These are phyloP conservation scores for Jaculus jaculus DNA, from an alignment of 2,113 vertebrate species.

Conservation along the genomic window DNA sequence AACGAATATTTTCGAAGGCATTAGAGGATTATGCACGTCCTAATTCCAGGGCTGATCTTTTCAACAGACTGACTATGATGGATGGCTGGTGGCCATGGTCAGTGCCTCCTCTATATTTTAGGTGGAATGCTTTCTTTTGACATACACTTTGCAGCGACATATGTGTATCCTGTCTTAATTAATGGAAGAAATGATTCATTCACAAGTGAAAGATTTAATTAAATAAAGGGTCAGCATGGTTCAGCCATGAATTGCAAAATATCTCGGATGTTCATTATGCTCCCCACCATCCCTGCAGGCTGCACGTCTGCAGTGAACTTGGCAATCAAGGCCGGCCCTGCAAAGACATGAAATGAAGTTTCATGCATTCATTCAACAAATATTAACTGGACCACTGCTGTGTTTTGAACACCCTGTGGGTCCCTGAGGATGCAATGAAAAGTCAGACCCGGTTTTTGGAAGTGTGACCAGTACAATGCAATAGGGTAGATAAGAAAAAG, in stretches of 20 bases:
- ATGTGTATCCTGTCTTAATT: constrained; percentile 77
- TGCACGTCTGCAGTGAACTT: not conserved
- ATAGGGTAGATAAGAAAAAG: not conserved
- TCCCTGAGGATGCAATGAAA: not conserved
- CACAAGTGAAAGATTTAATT: constrained; percentile 80
- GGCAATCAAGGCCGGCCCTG: not conserved
- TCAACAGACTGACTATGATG: constrained; percentile 64
- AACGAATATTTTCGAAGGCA: constrained; percentile 48
- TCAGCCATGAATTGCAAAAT: constrained; percentile 75
- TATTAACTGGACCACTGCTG: not conserved
- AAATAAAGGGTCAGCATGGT: constrained; percentile 69
- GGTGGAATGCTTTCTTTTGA: constrained; percentile 73
- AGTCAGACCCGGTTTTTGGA: not conserved
- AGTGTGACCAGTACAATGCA: not conserved
- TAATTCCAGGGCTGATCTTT: constrained; percentile 68
- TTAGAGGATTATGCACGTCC: constrained; percentile 57
- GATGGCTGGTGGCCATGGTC: constrained; percentile 53
- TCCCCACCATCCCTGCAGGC: constrained; percentile 14
- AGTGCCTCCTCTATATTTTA: constrained; percentile 70
- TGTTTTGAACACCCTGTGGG: not conserved
- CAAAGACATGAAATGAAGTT: constrained; percentile 39
- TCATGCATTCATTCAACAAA: constrained; percentile 59
- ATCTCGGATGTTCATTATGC: constrained; percentile 49
- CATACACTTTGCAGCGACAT: constrained; percentile 73
- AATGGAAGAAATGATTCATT: constrained; percentile 79